These are phyloP conservation scores for Hetaerina titia DNA, from an alignment of 2,888 invertebrate species.

Conservation along the genomic window DNA sequence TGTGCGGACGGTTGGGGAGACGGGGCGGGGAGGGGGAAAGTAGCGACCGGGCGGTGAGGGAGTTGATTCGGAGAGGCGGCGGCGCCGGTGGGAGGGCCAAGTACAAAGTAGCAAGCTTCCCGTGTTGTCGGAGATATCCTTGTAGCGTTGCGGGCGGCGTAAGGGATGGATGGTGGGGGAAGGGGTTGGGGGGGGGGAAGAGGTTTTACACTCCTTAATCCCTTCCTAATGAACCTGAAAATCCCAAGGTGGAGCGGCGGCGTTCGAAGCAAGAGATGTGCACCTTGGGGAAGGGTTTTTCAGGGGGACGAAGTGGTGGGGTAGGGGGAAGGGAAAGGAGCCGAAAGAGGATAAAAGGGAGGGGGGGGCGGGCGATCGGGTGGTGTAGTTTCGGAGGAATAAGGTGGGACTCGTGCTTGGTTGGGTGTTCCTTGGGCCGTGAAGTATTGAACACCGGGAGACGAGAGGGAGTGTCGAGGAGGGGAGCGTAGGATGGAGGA, in stretches of 20 bases:
- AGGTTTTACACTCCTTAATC: constrained; percentile 66
- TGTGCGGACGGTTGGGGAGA: background rate
- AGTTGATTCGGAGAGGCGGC: background rate
- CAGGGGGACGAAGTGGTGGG: background rate
- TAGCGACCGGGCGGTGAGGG: background rate
- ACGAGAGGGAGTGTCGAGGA: background rate
- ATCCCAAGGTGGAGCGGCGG: constrained; percentile 61
- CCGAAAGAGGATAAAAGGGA: background rate
- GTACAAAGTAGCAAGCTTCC: constrained; percentile 42
- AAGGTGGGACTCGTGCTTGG: background rate
- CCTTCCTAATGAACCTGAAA: constrained; percentile 68
- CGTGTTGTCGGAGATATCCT: constrained; percentile 59
- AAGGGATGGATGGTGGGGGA: background rate
- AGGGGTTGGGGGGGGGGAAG: background rate
- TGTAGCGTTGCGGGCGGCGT: background rate
- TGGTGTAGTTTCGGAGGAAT: background rate
- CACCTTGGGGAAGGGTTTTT: constrained; percentile 19
- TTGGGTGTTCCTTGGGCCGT: background rate
- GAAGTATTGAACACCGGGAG: background rate
- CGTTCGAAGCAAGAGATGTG: background rate
- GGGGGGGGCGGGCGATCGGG: background rate
- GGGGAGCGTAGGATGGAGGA: background rate
- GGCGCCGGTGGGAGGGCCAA: background rate
- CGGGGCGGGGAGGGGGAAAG: background rate
- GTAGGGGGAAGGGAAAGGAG: background rate